Evolutionary conservation across 2,888 invertebrate genomes (phyloP).

Genomic region (Aplocera efformata): DNA sequence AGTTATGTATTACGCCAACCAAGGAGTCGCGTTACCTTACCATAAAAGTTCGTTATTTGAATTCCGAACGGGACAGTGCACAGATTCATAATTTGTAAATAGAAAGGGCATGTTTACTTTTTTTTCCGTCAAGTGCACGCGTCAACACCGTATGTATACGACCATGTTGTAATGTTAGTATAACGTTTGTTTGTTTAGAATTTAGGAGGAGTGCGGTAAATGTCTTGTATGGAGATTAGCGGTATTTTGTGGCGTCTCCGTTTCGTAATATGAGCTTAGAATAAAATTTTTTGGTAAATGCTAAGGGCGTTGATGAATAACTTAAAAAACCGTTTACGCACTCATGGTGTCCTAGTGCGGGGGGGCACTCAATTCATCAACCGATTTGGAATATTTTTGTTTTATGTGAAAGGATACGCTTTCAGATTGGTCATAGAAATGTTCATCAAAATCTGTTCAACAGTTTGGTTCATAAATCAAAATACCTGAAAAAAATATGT

Average conservation of each 20-base stretch:
- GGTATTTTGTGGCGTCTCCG: conserved; percentile 14
- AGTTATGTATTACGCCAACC: no score
- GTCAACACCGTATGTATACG: conserved; percentile 8
- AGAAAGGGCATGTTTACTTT: conserved; percentile 28
- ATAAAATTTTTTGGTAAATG: no score
- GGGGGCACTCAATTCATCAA: no score
- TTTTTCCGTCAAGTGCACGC: conserved; percentile 21
- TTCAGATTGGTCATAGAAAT: no score
- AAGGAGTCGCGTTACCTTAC: not conserved
- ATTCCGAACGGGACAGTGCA: conserved; percentile 31
- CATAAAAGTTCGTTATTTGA: conserved; percentile 25
- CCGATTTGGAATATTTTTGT: no score
- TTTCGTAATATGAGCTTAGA: conserved; percentile 6
- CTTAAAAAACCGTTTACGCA: no score
- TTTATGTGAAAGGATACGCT: no score
- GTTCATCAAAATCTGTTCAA: no score
- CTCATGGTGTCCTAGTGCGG: no score
- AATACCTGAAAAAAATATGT: no score
- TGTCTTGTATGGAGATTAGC: conserved; percentile 23
- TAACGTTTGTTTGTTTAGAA: conserved; percentile 3
- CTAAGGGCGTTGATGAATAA: no score
- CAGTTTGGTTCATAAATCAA: no score
- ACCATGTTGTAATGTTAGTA: conserved; percentile 17
- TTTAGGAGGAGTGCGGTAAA: conserved; percentile 20
- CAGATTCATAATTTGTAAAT: conserved; percentile 28